Conservation (phyloP, 2,888 invertebrate species). For the Kryphioiulus occultus region DNA sequence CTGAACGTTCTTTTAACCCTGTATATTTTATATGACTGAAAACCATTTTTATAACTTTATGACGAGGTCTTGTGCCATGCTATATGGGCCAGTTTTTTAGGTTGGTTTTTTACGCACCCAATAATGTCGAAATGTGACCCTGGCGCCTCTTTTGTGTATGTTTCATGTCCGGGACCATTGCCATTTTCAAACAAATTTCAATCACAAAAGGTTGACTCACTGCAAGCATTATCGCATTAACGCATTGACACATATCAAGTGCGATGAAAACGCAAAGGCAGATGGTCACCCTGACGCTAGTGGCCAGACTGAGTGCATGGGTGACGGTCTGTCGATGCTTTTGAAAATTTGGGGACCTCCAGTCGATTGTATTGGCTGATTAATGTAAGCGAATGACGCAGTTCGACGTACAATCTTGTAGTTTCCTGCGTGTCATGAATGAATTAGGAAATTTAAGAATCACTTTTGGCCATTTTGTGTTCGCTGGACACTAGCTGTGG, state of each 20-base stretch:
- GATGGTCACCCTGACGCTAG: not conserved
- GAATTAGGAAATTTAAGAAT: not conserved
- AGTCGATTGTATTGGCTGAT: not conserved
- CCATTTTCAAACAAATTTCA: not conserved
- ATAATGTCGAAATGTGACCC: not conserved
- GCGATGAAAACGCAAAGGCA: conserved; percentile 12
- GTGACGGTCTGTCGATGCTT: not conserved
- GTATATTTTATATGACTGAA: too few relatives aligned
- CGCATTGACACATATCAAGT: conserved; percentile 17
- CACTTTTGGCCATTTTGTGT: not conserved
- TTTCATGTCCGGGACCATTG: not conserved
- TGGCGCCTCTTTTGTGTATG: conserved; percentile 19
- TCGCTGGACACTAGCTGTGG: not conserved
- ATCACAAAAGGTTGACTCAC: conserved; percentile 31
- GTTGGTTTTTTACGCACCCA: not conserved
- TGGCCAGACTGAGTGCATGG: not conserved
- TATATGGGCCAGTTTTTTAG: too few relatives aligned
- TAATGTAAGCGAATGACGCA: not conserved
- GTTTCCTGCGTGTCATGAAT: too few relatives aligned
- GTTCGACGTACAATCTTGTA: not conserved
- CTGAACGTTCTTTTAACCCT: not conserved
- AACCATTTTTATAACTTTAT: too few relatives aligned
- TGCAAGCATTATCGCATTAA: not conserved
- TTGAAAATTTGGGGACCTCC: not conserved
- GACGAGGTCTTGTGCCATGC: too few relatives aligned